Evolutionary conservation across 2,888 invertebrate genomes (phyloP).

Genomic region (Craniophora ligustri): DNA sequence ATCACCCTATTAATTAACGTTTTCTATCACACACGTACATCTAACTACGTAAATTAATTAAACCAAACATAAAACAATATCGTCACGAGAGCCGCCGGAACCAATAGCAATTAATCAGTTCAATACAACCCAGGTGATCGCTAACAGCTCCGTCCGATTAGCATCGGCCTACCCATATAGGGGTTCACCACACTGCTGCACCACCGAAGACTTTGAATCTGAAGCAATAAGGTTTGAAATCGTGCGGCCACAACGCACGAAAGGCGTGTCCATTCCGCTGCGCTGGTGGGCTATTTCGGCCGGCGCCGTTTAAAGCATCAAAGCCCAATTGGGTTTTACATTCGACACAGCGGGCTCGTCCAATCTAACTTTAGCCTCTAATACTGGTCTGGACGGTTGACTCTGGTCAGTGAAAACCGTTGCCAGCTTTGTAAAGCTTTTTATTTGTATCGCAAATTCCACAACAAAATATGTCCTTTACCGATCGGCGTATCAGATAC

Average conservation of each 20-base stretch:
- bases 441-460: conserved; percentile 36
- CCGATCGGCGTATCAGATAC: conserved; percentile 35
- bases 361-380: conserved; percentile 80
- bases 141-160: conserved; percentile 81
- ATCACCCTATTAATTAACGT: conserved; percentile 27
- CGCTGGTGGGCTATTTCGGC: conserved; percentile 75
- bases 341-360: conserved; percentile 75
- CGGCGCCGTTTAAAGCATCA: conserved; percentile 81
- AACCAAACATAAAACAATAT: conserved; percentile 70
- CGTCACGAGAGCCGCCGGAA: conserved; percentile 60
- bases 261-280: conserved; percentile 51
- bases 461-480: conserved; percentile 42
- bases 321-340: conserved; percentile 85
- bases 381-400: conserved; percentile 55
- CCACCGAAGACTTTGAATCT: conserved; percentile 11
- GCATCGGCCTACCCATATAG: conserved; percentile 64
- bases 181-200: conserved; percentile 13
- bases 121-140: conserved; percentile 83
- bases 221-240: conserved; percentile 52
- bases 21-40: conserved; percentile 17
- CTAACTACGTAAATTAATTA: conserved; percentile 61
- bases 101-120: conserved; percentile 82
- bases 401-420: conserved; percentile 53
- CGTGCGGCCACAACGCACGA: conserved; percentile 21
- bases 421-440: conserved; percentile 46